Percentiles rank a stretch among this genome's conserved stretches.
Conservation (phyloP, 2,888 invertebrate genomes). For the Antheraea yamamai region DNA sequence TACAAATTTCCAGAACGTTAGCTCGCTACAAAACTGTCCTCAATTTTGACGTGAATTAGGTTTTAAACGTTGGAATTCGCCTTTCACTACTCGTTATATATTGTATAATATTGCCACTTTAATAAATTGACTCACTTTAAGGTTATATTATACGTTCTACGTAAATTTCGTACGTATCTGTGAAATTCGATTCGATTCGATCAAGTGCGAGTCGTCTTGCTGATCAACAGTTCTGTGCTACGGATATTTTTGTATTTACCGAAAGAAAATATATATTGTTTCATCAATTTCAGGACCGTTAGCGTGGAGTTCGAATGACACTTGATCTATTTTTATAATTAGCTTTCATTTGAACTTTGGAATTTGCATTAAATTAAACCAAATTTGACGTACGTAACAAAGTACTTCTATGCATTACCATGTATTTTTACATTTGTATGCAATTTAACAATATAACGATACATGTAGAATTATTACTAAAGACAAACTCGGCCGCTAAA, state of each 20-base stretch:
- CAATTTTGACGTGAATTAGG: constrained; percentile 1
- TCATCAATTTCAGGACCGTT: no score
- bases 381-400: no score
- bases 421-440: no score
- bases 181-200: not conserved
- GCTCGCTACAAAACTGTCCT: not conserved
- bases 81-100: constrained; percentile 6
- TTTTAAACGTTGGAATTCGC: not conserved
- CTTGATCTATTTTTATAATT: no score
- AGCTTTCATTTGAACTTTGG: no score
- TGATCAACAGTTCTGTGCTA: not conserved
- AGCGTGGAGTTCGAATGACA: no score
- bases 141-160: not conserved
- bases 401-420: no score
- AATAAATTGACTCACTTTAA: not conserved
- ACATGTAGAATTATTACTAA: no score
- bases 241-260: not conserved
- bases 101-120: not conserved
- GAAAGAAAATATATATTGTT: no score
- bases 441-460: no score
- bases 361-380: no score
- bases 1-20: not conserved
- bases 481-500: no score
- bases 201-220: not conserved
- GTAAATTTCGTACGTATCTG: not conserved